Conservation (phyloP, 1,140 invertebrate genomes). For the Meloidogyne exigua region DNA sequence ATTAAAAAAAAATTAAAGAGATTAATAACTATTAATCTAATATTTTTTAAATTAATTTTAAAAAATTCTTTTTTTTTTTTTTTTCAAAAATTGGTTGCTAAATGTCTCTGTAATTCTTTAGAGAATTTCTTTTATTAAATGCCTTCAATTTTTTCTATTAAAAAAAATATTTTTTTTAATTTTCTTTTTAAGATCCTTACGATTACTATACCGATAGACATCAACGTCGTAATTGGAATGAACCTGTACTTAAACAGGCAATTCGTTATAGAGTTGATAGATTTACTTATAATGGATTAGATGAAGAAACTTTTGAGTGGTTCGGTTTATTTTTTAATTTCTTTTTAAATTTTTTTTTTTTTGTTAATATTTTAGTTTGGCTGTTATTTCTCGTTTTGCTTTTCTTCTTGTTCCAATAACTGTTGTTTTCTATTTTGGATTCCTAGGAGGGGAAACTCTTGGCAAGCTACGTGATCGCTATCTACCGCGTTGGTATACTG, state of each 20-base stretch:
- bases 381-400: not conserved
- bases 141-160: too few relatives aligned
- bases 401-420: not conserved
- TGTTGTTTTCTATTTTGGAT: not conserved
- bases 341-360: not conserved
- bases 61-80: too few relatives aligned
- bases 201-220: constrained; percentile 49
- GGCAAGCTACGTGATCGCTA: not conserved
- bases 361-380: too few relatives aligned
- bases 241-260: constrained; percentile 50
- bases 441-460: not conserved
- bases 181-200: constrained; percentile 57
- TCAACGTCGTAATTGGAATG: constrained; percentile 58
- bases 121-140: too few relatives aligned
- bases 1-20: too few relatives aligned
- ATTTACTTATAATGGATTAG: constrained; percentile 56
- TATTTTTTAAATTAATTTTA: too few relatives aligned
- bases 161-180: not conserved
- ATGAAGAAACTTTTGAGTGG: constrained; percentile 54
- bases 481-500: not conserved
- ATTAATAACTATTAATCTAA: too few relatives aligned
- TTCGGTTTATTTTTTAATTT: constrained; percentile 38
- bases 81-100: too few relatives aligned
- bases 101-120: too few relatives aligned
- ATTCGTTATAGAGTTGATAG: constrained; percentile 56